Evolutionary conservation across 2,797 vertebrate genomes (phyloP).

Genomic region (Pseudopleuronectes americanus): DNA sequence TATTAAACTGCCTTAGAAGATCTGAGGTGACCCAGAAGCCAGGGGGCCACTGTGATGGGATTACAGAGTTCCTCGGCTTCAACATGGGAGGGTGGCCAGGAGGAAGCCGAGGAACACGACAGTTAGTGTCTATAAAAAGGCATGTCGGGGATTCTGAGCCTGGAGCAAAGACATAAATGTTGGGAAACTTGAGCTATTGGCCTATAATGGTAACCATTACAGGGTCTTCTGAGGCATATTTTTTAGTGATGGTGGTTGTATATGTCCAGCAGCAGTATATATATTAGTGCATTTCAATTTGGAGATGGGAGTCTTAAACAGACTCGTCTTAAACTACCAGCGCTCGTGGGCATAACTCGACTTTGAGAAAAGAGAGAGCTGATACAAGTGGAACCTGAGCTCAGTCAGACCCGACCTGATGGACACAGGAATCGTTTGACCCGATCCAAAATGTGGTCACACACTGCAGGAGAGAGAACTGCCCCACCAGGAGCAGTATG

Average conservation of each 20-base stretch:
- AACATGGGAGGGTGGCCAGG: slow-evolving; percentile 36
- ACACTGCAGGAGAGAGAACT: too few relatives aligned
- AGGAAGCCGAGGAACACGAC: slow-evolving; percentile 22
- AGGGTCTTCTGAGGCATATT: neutral
- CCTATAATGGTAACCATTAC: neutral
- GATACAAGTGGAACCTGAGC: too few relatives aligned
- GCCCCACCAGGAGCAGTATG: too few relatives aligned
- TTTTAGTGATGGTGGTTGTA: neutral
- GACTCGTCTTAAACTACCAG: neutral
- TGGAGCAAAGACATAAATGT: slow-evolving; percentile 10
- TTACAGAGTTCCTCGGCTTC: slow-evolving; percentile 51
- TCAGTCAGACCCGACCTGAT: neutral
- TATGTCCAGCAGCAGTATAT: neutral
- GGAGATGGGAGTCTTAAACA: neutral
- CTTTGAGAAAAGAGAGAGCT: neutral
- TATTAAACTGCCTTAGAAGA: slow-evolving; percentile 54
- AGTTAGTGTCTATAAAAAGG: slow-evolving; percentile 20
- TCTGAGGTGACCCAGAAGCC: slow-evolving; percentile 61
- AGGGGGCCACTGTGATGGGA: slow-evolving; percentile 50
- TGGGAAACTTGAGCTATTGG: neutral
- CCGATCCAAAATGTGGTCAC: too few relatives aligned
- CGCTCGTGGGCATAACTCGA: neutral
- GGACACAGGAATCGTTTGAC: neutral
- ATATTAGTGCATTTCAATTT: neutral
- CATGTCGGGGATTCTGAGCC: neutral